Evolutionary conservation across 35 echinoderm and acorn worm species (phyloP).

Genomic region (Eucidaris tribuloides): DNA sequence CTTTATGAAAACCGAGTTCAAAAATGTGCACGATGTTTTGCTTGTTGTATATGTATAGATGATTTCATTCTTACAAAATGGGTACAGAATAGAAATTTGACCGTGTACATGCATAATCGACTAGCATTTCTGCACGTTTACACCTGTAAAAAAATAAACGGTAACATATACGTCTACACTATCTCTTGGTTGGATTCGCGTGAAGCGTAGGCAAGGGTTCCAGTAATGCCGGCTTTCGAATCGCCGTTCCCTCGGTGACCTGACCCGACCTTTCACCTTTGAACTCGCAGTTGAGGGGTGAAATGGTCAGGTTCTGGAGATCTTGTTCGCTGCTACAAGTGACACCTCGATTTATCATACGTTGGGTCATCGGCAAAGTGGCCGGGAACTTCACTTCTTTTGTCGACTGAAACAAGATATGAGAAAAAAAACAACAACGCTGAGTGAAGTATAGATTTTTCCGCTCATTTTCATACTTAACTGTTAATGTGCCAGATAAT

Average conservation of each 20-base stretch:
- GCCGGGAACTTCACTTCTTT: slow-evolving; percentile 65
- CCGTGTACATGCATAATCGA: too few species aligned
- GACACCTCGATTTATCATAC: slow-evolving; percentile 79
- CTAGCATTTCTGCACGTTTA: neutral
- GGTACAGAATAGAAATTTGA: too few species aligned
- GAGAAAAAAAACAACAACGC: too few species aligned
- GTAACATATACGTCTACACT: neutral
- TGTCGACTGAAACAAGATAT: slow-evolving; percentile 59
- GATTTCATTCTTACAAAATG: too few species aligned
- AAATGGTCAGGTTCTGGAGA: slow-evolving; percentile 55
- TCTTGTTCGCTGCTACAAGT: slow-evolving; percentile 67
- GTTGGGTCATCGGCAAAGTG: slow-evolving; percentile 70
- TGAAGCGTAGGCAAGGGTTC: slow-evolving; percentile 9
- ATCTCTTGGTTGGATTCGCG: neutral
- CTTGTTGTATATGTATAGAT: too few species aligned
- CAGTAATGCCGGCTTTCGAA: neutral
- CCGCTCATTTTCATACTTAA: too few species aligned
- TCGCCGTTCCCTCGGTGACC: neutral
- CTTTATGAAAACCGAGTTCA: too few species aligned
- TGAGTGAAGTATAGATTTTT: too few species aligned
- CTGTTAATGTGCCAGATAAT: too few species aligned
- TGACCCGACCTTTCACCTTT: slow-evolving; percentile 27
- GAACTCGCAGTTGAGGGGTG: slow-evolving; percentile 26
- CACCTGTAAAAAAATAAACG: neutral
- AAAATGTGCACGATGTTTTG: too few species aligned